These are phyloP conservation scores for Choristoneura rosaceana DNA, from an alignment of 2,888 invertebrate genomes.

Conservation along the genomic window DNA sequence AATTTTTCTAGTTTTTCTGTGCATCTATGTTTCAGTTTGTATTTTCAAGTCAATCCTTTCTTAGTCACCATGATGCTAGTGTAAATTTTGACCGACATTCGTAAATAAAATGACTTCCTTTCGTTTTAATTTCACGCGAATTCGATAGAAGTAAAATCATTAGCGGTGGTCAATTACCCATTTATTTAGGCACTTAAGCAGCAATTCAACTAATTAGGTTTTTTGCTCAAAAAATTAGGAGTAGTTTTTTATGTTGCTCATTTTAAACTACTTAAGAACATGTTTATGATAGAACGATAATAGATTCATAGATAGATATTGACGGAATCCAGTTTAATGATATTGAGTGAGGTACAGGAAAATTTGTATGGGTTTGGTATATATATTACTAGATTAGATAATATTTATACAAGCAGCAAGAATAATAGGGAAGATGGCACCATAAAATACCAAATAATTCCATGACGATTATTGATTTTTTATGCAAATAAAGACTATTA, in stretches of 20 bases:
- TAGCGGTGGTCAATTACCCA: conserved; percentile 10
- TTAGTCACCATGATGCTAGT: neutral
- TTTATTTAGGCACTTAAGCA: conserved; percentile 6
- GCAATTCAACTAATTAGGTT: conserved; percentile 33
- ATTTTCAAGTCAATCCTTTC: too few relatives aligned
- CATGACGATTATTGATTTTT: too few relatives aligned
- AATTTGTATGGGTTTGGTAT: too few relatives aligned
- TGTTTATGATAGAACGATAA: neutral
- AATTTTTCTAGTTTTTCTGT: too few relatives aligned
- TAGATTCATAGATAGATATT: neutral
- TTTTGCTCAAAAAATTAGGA: conserved; percentile 7
- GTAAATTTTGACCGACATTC: conserved; percentile 7
- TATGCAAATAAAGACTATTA: too few relatives aligned
- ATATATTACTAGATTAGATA: too few relatives aligned
- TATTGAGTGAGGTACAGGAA: neutral
- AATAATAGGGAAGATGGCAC: too few relatives aligned
- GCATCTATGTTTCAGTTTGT: too few relatives aligned
- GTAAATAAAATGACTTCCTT: conserved; percentile 2
- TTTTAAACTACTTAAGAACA: neutral
- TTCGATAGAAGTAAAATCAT: conserved; percentile 25
- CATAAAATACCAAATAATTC: too few relatives aligned
- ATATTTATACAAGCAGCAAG: too few relatives aligned
- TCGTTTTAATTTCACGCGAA: neutral
- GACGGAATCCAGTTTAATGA: too few relatives aligned
- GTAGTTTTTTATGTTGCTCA: conserved; percentile 13